These are phyloP conservation scores for Paracyclopina nana DNA, from an alignment of 1,140 invertebrate genomes.

Conservation along the genomic window DNA sequence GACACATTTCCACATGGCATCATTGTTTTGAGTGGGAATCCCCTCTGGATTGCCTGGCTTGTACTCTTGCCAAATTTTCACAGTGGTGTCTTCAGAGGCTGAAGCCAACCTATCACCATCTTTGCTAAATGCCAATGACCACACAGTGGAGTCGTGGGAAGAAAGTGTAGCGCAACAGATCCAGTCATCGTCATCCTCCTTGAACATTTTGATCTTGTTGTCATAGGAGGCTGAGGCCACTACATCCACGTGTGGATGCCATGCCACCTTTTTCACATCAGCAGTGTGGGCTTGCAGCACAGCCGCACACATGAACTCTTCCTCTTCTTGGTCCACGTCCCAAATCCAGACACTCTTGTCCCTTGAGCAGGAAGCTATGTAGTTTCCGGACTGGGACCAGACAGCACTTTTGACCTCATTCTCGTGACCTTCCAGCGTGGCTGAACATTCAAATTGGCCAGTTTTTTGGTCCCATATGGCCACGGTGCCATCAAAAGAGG, in stretches of 20 bases:
- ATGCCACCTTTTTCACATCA: conserved; percentile 53
- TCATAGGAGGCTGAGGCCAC: conserved; percentile 91
- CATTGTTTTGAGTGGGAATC: conserved; percentile 46
- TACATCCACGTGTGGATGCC: conserved; percentile 76
- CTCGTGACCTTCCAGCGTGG: conserved; percentile 93
- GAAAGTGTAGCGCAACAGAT: conserved; percentile 43
- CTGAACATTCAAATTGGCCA: conserved; percentile 78
- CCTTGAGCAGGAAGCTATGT: conserved; percentile 81
- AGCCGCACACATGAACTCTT: conserved; percentile 85
- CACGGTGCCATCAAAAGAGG: conserved; percentile 89
- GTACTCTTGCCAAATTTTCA: conserved; percentile 83
- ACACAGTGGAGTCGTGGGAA: conserved; percentile 76
- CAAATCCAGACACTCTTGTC: conserved; percentile 50
- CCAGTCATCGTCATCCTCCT: conserved; percentile 70
- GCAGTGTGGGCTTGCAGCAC: conserved; percentile 78
- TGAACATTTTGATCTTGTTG: conserved; percentile 78
- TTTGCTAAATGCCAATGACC: conserved; percentile 69
- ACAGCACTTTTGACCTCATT: conserved; percentile 93
- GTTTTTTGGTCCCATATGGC: conserved; percentile 64
- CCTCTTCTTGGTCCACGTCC: conserved; percentile 41
- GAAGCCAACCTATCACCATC: conserved; percentile 62
- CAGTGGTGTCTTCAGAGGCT: conserved; percentile 71
- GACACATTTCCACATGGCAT: conserved; percentile 75
- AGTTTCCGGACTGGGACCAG: conserved; percentile 67
- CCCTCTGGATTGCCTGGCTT: conserved; percentile 48